These are phyloP conservation scores for Syngnathus acus DNA, from an alignment of 2,797 vertebrate genomes.

Conservation along the genomic window DNA sequence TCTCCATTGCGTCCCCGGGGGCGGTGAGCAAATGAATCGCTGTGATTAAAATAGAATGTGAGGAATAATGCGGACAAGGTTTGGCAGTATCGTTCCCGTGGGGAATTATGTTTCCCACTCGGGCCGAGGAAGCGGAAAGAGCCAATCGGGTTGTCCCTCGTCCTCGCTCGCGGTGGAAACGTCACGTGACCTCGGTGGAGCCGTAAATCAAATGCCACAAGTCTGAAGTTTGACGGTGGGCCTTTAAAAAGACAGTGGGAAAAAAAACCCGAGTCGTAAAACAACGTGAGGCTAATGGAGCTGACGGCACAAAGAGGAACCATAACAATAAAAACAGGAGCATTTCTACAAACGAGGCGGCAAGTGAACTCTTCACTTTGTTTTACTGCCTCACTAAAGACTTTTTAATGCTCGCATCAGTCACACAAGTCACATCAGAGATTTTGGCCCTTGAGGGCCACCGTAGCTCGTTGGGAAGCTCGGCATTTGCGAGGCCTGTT, in stretches of 20 bases:
- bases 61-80: neutral
- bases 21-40: neutral
- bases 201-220: neutral
- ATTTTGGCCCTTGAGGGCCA: neutral
- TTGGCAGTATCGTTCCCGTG: neutral
- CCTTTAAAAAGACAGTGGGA: neutral
- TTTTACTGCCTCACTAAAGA: conserved; percentile 1
- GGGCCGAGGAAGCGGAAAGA: neutral
- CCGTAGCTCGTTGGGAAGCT: neutral
- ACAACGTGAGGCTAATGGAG: conserved; percentile 4
- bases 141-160: neutral
- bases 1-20: neutral
- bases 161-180: neutral
- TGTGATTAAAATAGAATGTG: conserved; percentile 5
- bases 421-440: neutral
- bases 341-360: conserved; percentile 3
- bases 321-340: conserved; percentile 6
- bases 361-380: neutral
- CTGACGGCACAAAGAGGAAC: conserved; percentile 3
- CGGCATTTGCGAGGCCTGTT: too few species aligned
- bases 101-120: neutral
- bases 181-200: neutral
- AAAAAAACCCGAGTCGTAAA: neutral
- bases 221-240: neutral
- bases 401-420: neutral